phyloP scores from a whole-genome alignment of 2,888 invertebrate species.

The Phengaris alcon region DNA sequence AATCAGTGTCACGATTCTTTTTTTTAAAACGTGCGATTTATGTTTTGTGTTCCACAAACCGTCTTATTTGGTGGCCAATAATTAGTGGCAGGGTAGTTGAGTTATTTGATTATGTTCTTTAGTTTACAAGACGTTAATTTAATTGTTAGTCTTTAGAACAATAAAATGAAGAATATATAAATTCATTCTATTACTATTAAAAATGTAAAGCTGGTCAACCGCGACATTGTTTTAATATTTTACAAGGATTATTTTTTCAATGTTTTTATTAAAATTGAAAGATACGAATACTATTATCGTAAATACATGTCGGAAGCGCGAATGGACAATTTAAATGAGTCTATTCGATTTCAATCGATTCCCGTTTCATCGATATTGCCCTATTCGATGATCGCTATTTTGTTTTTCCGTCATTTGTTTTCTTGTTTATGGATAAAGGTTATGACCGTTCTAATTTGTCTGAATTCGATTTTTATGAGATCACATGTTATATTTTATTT shows the following conservation, averaged over 20 bases:
- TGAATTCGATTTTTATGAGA: neutral
- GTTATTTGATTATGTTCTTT: neutral
- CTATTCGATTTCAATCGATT: slow-evolving; percentile 8
- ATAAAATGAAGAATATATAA: too few species aligned
- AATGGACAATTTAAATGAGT: slow-evolving; percentile 1
- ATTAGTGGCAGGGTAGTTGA: neutral
- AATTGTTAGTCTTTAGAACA: neutral
- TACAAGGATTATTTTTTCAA: too few species aligned
- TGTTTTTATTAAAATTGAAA: neutral
- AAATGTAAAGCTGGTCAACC: too few species aligned
- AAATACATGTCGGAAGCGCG: neutral
- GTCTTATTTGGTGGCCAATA: neutral
- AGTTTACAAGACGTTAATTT: neutral
- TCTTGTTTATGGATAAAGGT: slow-evolving; percentile 2
- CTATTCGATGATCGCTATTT: neutral
- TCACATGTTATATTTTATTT: neutral
- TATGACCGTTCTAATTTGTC: slow-evolving; percentile 1
- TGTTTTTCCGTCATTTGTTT: slow-evolving; percentile 9
- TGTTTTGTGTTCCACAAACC: neutral
- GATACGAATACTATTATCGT: neutral
- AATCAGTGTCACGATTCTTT: slow-evolving; percentile 29
- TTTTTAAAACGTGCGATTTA: slow-evolving; percentile 2
- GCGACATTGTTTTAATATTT: too few species aligned
- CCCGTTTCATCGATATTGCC: slow-evolving; percentile 10
- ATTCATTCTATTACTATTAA: too few species aligned